A percentile compares a stretch with the other conserved stretches of the same genome.
Evolutionary conservation across 2,797 vertebrate species (phyloP).

Genomic region (Helicolenus hilgendorfi): DNA sequence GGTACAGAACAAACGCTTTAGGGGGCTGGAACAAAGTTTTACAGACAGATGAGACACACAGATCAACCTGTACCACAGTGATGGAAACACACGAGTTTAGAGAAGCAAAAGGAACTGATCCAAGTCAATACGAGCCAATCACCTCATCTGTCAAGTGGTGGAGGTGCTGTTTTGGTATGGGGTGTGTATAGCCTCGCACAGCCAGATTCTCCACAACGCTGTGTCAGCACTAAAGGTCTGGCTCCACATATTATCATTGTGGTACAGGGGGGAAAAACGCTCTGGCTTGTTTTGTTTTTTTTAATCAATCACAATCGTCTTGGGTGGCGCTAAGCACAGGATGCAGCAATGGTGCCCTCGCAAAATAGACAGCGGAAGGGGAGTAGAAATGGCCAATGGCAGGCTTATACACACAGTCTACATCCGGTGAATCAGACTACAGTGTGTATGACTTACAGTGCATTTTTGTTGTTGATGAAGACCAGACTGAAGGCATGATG

Average conservation of each 20-base stretch:
- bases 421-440: no score
- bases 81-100: neutral
- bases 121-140: neutral
- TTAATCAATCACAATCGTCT: no score
- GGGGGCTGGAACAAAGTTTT: neutral
- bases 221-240: neutral
- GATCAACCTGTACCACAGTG: neutral
- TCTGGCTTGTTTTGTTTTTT: no score
- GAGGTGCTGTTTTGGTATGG: neutral
- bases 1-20: neutral
- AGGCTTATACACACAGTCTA: no score
- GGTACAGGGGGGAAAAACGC: neutral
- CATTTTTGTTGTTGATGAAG: no score
- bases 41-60: neutral
- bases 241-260: neutral
- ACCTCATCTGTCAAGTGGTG: neutral
- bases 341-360: no score
- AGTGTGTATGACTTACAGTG: neutral
- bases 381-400: no score
- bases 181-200: neutral
- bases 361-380: no score
- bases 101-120: neutral
- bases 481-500: neutral
- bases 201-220: fast-evolving
- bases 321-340: no score